Conservation (phyloP, 2,888 invertebrate genomes). For the Cacoxenus indagator region DNA sequence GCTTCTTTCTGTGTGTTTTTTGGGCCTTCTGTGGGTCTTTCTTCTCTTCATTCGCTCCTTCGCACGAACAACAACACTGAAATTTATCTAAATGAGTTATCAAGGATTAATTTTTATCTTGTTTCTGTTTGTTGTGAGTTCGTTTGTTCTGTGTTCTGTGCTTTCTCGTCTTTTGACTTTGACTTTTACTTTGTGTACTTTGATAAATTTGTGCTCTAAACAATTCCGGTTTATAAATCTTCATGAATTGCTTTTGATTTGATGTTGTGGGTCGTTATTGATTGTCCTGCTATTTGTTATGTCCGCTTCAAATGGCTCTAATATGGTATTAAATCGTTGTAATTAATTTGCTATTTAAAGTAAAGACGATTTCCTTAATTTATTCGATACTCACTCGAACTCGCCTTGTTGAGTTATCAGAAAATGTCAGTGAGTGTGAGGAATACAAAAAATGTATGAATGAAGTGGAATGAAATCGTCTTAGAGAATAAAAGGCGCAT, state of each 20-base stretch:
- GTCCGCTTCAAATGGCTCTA: conserved; percentile 43
- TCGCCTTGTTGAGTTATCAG: conserved; percentile 53
- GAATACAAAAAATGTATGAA: neutral
- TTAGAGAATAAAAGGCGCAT: neutral
- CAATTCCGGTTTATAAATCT: neutral
- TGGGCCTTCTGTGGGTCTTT: conserved; percentile 18
- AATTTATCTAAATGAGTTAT: conserved; percentile 36
- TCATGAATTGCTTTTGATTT: conserved; percentile 11
- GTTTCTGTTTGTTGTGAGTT: neutral
- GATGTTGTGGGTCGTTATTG: conserved; percentile 36
- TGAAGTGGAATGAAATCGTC: neutral
- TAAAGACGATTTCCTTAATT: conserved; percentile 51
- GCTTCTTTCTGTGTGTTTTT: neutral
- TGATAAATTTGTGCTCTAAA: conserved; percentile 18
- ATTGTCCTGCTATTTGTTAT: conserved; percentile 44
- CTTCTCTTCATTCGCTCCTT: conserved; percentile 21
- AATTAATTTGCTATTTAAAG: conserved; percentile 52
- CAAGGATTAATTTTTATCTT: conserved; percentile 34
- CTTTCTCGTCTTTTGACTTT: neutral
- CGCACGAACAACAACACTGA: neutral
- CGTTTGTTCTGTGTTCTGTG: conserved; percentile 2
- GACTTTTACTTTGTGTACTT: neutral
- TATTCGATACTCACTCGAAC: conserved; percentile 56
- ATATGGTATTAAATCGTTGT: conserved; percentile 40
- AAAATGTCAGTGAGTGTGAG: conserved; percentile 20